phyloP scores from a whole-genome alignment of 2,797 vertebrate genomes.

The Cetoscarus ocellatus region DNA sequence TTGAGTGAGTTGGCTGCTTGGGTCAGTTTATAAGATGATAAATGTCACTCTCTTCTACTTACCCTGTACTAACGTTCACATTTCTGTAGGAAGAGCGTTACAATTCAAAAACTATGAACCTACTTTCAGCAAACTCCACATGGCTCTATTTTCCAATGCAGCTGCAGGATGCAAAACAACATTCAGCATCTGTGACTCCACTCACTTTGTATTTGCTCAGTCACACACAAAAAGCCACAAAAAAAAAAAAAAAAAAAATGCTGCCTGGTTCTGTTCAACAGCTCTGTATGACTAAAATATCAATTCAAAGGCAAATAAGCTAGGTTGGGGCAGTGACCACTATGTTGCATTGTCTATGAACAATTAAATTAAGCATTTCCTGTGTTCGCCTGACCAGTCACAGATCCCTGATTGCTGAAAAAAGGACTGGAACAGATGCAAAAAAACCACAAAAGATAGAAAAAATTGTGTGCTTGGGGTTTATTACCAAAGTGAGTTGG shows the following conservation, averaged over 20 bases:
- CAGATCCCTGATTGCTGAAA: background rate
- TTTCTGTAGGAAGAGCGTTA: background rate
- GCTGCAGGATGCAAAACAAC: background rate
- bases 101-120: background rate
- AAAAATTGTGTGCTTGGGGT: background rate
- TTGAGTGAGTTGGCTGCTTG: no score
- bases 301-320: background rate
- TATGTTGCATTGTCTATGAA: background rate
- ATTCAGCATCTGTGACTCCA: background rate
- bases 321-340: background rate
- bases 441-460: background rate
- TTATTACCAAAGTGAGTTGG: background rate
- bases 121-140: background rate
- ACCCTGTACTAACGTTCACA: background rate
- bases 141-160: background rate
- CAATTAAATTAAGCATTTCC: background rate
- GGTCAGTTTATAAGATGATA: no score
- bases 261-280: background rate
- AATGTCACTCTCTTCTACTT: constrained; percentile 6
- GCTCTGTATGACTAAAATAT: background rate
- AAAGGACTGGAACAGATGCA: background rate
- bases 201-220: constrained; percentile 1
- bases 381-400: background rate
- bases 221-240: background rate
- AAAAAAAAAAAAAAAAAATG: background rate